Percentiles rank a stretch among this genome's conserved stretches.
Evolutionary conservation across 2,113 vertebrate genomes (phyloP).

Genomic region (Nanorana parkeri): DNA sequence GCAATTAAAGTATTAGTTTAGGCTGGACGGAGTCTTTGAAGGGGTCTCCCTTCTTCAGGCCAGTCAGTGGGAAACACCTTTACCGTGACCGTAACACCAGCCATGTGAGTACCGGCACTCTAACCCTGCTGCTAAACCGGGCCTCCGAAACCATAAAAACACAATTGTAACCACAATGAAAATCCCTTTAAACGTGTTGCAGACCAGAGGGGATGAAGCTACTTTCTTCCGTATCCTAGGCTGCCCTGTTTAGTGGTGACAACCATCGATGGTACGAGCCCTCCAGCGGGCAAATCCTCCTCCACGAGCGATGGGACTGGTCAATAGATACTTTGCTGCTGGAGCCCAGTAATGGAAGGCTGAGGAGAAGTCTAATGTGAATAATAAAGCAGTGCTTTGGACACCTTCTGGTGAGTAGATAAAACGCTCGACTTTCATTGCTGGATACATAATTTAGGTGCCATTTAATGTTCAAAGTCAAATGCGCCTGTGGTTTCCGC

Average conservation of each 20-base stretch:
- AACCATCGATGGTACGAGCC: neutral
- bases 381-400: conserved; percentile 33
- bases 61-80: too few species aligned
- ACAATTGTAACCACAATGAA: too few species aligned
- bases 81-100: too few species aligned
- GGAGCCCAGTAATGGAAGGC: conserved; percentile 37
- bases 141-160: too few species aligned
- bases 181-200: too few species aligned
- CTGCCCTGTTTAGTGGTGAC: too few species aligned
- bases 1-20: too few species aligned
- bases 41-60: too few species aligned
- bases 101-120: too few species aligned
- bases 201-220: neutral
- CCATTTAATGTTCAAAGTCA: neutral
- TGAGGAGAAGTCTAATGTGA: conserved; percentile 35
- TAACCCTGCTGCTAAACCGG: too few species aligned
- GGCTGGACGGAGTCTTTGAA: too few species aligned
- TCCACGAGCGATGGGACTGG: neutral
- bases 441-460: conserved; percentile 29
- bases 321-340: conserved; percentile 10
- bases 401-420: conserved; percentile 46
- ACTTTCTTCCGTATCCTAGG: neutral
- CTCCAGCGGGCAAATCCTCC: too few species aligned
- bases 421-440: conserved; percentile 27
- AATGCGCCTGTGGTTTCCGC: conserved; percentile 26